Conservation (phyloP, 2,113 vertebrate species). For the Alces alces region DNA sequence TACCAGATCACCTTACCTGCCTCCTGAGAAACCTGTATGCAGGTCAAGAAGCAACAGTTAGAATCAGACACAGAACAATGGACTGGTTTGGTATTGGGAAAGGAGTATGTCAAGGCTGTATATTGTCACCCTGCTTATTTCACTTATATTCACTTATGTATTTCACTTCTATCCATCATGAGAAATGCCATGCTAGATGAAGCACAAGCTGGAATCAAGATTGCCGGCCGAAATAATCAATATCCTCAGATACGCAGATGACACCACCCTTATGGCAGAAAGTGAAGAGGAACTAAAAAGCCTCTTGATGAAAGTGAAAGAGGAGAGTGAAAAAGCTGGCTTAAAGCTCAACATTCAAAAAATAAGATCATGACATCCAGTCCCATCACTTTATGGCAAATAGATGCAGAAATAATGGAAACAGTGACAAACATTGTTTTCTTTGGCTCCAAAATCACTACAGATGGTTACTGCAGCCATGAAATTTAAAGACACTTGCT, state of each 20-base stretch:
- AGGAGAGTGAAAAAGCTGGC: not conserved
- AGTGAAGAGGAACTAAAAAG: not conserved
- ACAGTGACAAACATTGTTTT: not conserved
- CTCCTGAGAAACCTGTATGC: not conserved
- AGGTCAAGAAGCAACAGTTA: not conserved
- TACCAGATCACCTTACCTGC: not conserved
- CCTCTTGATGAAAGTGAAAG: not conserved
- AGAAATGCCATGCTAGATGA: not conserved
- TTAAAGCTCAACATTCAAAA: not conserved
- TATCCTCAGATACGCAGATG: not conserved
- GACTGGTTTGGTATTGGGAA: not conserved
- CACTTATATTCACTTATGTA: not conserved
- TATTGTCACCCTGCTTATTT: not conserved
- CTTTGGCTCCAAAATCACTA: not conserved
- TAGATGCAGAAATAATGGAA: not conserved
- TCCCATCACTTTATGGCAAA: not conserved
- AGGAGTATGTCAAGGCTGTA: not conserved
- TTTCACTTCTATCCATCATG: too few species aligned
- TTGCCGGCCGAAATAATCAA: not conserved
- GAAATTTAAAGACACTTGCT: not conserved
- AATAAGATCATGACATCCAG: not conserved
- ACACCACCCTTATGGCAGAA: not conserved
- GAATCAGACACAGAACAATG: not conserved
- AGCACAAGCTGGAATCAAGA: not conserved
- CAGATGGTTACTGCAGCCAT: not conserved